Evolutionary conservation across 1,140 invertebrate species (phyloP).

Genomic region (Hyles euphorbiae): DNA sequence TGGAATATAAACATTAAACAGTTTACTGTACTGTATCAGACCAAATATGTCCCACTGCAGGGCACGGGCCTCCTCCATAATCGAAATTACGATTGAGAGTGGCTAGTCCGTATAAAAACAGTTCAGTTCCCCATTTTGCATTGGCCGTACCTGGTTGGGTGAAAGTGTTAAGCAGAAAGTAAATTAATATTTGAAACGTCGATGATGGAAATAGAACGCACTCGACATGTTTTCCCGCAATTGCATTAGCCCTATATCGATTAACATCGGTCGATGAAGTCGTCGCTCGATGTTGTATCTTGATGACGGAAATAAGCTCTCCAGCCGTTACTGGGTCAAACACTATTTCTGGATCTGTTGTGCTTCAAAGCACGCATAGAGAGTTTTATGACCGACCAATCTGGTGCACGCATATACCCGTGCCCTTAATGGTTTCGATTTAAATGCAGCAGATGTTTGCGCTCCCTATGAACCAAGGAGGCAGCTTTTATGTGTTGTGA

Average conservation of each 20-base stretch:
- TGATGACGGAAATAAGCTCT: constrained; percentile 71
- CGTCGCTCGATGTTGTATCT: constrained; percentile 37
- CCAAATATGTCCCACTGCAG: too few species aligned
- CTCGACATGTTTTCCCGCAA: not conserved
- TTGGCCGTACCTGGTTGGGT: too few species aligned
- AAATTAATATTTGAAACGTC: too few species aligned
- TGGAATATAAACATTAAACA: too few species aligned
- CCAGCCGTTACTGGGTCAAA: constrained; percentile 70
- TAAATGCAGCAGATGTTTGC: constrained; percentile 17
- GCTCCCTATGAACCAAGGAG: not conserved
- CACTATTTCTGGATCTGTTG: constrained; percentile 65
- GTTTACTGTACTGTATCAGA: too few species aligned
- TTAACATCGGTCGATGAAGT: constrained; percentile 33
- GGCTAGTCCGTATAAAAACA: too few species aligned
- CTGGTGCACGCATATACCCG: constrained; percentile 27
- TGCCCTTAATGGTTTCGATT: constrained; percentile 34
- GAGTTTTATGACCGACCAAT: constrained; percentile 49
- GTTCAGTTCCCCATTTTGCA: too few species aligned
- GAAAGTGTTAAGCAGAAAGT: too few species aligned
- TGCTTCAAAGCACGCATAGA: constrained; percentile 52
- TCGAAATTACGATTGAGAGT: too few species aligned
- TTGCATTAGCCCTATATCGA: constrained; percentile 21
- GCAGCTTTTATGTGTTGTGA: not conserved
- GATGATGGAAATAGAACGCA: too few species aligned
- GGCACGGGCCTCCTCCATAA: too few species aligned